Evolutionary conservation across 2,113 vertebrate species (phyloP), one percentile per base, ranked within the genome.

Genomic region (Xerus inauris): DNA sequence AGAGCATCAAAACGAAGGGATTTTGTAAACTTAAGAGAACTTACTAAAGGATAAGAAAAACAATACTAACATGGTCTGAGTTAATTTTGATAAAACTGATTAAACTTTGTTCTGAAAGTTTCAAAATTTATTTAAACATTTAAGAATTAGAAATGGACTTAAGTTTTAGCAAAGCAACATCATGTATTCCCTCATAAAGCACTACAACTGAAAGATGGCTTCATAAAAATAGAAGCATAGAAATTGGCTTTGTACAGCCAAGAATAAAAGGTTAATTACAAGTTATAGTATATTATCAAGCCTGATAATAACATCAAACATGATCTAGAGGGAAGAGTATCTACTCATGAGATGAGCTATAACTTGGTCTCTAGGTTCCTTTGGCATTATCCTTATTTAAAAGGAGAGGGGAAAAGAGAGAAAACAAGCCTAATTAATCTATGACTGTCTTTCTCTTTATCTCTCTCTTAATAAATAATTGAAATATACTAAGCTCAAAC

Each of bases 161-260:
- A 77, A 81, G 35, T 73, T 84, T 75, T 89, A 49, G 26, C 35
- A 95, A 92, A 67, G 62, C 24, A 82, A 95, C 13, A 92, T 81
- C 51, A 75, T 49, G 72, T 42, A 83, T 87, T 93, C 30, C 95
- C 54, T 91, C 69, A 96, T 11, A 73, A 95, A 95, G 35, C 19
- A 87, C 67, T 94, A 64, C 1, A 65, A 76, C 4, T 86, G 13
- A 92, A 90, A 87, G 64, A 86, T 30, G 28, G 5, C 45, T 65
- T 94, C 57, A 89, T 64, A 65, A 87, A 85, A 79, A 83, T 69
- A 77, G 91, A 88, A 91, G n/a, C 16, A 38, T 40, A n/a, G 10
- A 97, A 77, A 87, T 87, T 20, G 64, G 32, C 22, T 91, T 92
- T 94, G 87, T 32, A 91, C 8, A 75, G 76, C 47, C 85, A 80